A percentile compares a stretch with the other conserved stretches of the same genome.
Evolutionary conservation across 2,113 vertebrate genomes (phyloP).

Genomic region (Oryzias celebensis): DNA sequence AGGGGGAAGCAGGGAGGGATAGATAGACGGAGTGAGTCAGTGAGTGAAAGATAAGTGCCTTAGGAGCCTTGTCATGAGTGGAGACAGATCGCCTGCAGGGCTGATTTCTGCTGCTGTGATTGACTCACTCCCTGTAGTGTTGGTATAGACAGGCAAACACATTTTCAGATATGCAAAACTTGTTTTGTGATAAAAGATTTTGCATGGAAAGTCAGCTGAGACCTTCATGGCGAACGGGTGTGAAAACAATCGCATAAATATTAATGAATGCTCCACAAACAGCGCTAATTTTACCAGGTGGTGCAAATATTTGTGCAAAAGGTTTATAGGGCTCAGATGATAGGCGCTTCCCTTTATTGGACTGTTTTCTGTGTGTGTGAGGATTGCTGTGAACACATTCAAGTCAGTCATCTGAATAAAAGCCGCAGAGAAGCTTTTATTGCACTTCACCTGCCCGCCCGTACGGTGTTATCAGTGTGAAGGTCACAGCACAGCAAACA

Average conservation of each 20-base stretch:
- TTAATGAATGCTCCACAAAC: not conserved
- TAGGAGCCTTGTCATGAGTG: conserved; percentile 68
- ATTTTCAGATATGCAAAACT: conserved; percentile 39
- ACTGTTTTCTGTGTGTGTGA: not conserved
- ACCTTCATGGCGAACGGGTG: conserved; percentile 4
- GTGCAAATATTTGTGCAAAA: not conserved
- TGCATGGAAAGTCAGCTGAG: conserved; percentile 36
- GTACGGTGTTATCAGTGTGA: not conserved
- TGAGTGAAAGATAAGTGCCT: conserved; percentile 62
- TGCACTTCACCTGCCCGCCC: not conserved
- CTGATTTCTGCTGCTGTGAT: conserved; percentile 70
- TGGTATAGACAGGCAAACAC: conserved; percentile 38
- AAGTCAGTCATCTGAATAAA: no score
- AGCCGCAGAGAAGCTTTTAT: conserved; percentile 5
- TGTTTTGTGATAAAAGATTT: conserved; percentile 50
- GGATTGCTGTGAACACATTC: not conserved
- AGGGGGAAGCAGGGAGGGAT: conserved; percentile 13
- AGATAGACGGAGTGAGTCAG: conserved; percentile 59
- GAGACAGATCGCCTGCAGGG: conserved; percentile 65
- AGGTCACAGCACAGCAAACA: not conserved
- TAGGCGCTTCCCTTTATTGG: not conserved
- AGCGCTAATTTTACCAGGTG: not conserved
- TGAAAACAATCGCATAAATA: not conserved
- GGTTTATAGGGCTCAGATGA: not conserved
- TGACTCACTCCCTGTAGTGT: conserved; percentile 61